These are phyloP conservation scores for Drosophila borealis DNA, from an alignment of 2,888 invertebrate genomes.

Conservation along the genomic window DNA sequence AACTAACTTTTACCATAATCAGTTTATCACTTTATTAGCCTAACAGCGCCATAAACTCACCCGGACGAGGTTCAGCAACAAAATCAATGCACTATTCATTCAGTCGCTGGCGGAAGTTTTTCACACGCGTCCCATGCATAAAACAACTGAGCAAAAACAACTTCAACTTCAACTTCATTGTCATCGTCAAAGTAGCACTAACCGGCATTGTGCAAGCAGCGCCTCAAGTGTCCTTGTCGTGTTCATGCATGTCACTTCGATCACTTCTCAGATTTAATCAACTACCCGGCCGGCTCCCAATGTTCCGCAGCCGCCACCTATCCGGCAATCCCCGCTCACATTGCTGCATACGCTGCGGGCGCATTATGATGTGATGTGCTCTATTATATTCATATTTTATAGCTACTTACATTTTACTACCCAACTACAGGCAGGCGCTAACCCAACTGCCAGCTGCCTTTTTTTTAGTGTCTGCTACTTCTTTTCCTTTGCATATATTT, in stretches of 20 bases:
- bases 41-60: slow-evolving; percentile 43
- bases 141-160: slow-evolving; percentile 31
- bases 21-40: slow-evolving; percentile 29
- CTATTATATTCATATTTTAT: slow-evolving; percentile 76
- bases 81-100: slow-evolving; percentile 42
- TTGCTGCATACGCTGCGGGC: slow-evolving; percentile 55
- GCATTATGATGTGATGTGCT: slow-evolving; percentile 70
- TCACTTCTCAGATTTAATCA: slow-evolving; percentile 70
- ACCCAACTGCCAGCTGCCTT: slow-evolving; percentile 35
- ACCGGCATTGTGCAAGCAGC: slow-evolving; percentile 53
- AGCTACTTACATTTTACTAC: slow-evolving; percentile 72
- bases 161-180: slow-evolving; percentile 48
- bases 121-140: slow-evolving; percentile 48
- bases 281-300: slow-evolving; percentile 36
- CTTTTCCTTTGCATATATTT: slow-evolving; percentile 1
- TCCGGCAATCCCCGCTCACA: slow-evolving; percentile 7
- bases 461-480: slow-evolving; percentile 17
- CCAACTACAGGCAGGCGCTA: slow-evolving; percentile 25
- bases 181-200: slow-evolving; percentile 46
- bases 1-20: background rate
- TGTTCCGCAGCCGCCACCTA: background rate
- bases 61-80: slow-evolving; percentile 36
- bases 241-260: slow-evolving; percentile 68
- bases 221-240: slow-evolving; percentile 63
- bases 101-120: slow-evolving; percentile 50